A percentile compares a stretch with the other conserved stretches of the same genome.
phyloP scores from a whole-genome alignment of 1,140 invertebrate species.

The Heliconius eleuchia region DNA sequence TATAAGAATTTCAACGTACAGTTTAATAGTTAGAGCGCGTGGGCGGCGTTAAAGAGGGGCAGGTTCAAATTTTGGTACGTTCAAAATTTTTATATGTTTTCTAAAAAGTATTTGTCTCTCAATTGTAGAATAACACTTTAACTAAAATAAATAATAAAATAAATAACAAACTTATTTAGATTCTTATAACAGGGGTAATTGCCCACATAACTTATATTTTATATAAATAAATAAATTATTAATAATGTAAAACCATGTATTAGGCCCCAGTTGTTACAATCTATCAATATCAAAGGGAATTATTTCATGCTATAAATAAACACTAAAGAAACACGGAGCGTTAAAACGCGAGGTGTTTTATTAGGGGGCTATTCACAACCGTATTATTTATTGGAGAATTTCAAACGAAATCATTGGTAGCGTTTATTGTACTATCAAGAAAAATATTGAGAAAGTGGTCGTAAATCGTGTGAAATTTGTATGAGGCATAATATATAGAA shows the following conservation, averaged over 20 bases:
- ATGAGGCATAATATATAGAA: constrained; percentile 27
- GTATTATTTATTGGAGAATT: constrained; percentile 53
- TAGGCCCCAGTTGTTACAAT: constrained; percentile 23
- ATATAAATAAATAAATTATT: constrained; percentile 36
- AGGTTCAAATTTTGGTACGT: too few species aligned
- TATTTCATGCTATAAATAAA: constrained; percentile 37
- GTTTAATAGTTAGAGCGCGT: too few species aligned
- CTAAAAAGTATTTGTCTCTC: too few species aligned
- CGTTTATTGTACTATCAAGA: constrained; percentile 51
- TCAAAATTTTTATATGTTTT: too few species aligned
- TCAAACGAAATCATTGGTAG: constrained; percentile 17
- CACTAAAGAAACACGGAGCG: constrained; percentile 42
- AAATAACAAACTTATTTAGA: too few species aligned
- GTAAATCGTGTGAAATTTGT: constrained; percentile 42
- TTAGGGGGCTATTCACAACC: constrained; percentile 11
- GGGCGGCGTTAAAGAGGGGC: too few species aligned
- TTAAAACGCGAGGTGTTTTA: constrained; percentile 13
- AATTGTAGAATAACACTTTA: not conserved
- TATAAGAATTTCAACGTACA: too few species aligned
- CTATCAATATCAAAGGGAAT: constrained; percentile 30
- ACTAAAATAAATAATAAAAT: not conserved
- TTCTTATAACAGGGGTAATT: too few species aligned
- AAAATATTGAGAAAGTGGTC: constrained; percentile 26
- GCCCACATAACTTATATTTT: not conserved
- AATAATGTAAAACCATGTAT: constrained; percentile 46